Base-by-base conservation (phyloP, 2,113 vertebrate genomes). In the Monopterus albus region DNA sequence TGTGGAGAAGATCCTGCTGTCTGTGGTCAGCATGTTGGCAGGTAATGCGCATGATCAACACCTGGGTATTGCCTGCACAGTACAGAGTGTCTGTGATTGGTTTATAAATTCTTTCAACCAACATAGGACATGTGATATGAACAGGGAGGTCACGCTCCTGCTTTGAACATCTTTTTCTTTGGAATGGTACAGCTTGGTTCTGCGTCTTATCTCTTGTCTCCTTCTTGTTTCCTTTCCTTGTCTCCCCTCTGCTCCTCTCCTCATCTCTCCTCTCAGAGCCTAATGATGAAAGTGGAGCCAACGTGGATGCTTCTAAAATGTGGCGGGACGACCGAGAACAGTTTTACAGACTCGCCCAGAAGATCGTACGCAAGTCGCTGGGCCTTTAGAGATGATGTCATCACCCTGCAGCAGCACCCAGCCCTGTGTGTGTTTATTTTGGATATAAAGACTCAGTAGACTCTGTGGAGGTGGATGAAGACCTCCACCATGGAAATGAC, bases 21-120 rank as follows among this genome's bases (percentile, higher is more conserved):
- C 97, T 0, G 97, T 99, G 0, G 97, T 99, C 36, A 99, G 97
- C 95, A 98, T 99, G 97, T 83, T 98, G 56, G 97, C 97, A 93
- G 97, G 97, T 98, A 61, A 7, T n/a, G n/a, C 14, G 9, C 23
- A 9, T 28, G 25, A 50, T 15, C 14, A 13, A 9, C 12, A n/a
- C 47, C n/a, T n/a, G n/a, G n/a, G n/a, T n/a, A n/a, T n/a, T n/a
- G 6, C 13, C 5, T 4, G 5, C 36, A 39, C 12, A n/a, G n/a
- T n/a, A n/a, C n/a, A n/a, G n/a, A n/a, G n/a, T n/a, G n/a, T n/a
- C n/a, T n/a, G n/a, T n/a, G n/a, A n/a, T n/a, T n/a, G n/a, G n/a
- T n/a, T n/a, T n/a, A n/a, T n/a, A n/a, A n/a, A n/a, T n/a, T n/a
- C n/a, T n/a, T n/a, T n/a, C n/a, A n/a, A n/a, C n/a, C n/a, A n/a